Conservation (phyloP, 2,113 vertebrate species). For the Chaenocephalus aceratus region DNA sequence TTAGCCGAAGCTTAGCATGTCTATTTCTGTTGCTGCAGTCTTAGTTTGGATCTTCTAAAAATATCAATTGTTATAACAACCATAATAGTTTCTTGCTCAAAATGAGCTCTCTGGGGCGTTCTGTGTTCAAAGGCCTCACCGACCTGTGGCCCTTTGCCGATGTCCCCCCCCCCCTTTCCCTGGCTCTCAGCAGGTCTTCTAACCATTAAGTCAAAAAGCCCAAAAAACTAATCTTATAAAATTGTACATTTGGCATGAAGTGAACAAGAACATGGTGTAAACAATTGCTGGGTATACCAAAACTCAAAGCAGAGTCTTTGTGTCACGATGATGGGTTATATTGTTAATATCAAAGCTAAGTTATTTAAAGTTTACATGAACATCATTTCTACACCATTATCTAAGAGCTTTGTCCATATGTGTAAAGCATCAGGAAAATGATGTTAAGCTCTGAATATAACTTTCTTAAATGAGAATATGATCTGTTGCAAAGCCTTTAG, state of each 20-base stretch:
- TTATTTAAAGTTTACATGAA: background rate
- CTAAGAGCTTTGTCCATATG: background rate
- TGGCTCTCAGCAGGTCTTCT: too few relatives aligned
- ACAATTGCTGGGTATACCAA: background rate
- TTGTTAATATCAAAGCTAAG: background rate
- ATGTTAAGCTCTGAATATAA: background rate
- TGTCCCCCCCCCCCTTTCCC: too few relatives aligned
- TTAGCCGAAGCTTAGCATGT: background rate
- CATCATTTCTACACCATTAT: background rate
- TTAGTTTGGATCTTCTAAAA: too few relatives aligned
- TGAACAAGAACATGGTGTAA: background rate
- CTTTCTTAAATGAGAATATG: background rate
- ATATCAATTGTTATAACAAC: too few relatives aligned
- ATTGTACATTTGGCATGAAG: too few relatives aligned
- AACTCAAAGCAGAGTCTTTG: background rate
- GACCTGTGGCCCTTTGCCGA: too few relatives aligned
- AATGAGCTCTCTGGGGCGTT: too few relatives aligned
- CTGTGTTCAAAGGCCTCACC: too few relatives aligned
- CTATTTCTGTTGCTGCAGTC: too few relatives aligned
- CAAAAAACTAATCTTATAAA: too few relatives aligned
- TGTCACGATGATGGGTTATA: background rate
- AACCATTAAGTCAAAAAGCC: too few relatives aligned
- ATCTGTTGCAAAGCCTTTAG: background rate
- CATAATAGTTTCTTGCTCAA: too few relatives aligned
- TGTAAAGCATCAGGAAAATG: background rate